Evolutionary conservation across 2,797 vertebrate genomes (phyloP).

Genomic region (Intellagama lesueurii): DNA sequence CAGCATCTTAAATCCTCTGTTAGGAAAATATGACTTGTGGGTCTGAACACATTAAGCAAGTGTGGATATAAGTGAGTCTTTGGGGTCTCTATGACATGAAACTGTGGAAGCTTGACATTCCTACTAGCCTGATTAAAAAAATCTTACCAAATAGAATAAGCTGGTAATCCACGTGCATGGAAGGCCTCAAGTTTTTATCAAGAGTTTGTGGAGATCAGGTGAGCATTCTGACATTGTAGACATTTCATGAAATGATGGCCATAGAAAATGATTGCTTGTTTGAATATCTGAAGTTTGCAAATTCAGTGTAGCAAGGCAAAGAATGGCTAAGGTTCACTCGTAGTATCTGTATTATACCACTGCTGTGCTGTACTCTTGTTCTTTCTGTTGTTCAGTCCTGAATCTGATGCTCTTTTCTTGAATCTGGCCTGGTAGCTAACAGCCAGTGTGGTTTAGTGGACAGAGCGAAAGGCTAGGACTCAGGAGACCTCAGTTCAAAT

Average conservation of each 20-base stretch:
- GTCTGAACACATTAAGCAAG: not conserved
- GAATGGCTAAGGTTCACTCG: not conserved
- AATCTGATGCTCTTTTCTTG: not conserved
- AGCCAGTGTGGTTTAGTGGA: no score
- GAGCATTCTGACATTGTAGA: not conserved
- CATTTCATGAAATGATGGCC: not conserved
- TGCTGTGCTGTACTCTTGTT: not conserved
- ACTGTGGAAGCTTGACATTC: not conserved
- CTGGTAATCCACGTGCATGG: not conserved
- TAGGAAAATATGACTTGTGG: not conserved
- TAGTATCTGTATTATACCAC: not conserved
- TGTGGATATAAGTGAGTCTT: not conserved
- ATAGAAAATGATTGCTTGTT: not conserved
- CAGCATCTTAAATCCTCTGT: not conserved
- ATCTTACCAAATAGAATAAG: not conserved
- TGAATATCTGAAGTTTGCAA: slow-evolving; percentile 2
- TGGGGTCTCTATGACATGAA: not conserved
- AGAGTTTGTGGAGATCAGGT: not conserved
- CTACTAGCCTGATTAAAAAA: not conserved
- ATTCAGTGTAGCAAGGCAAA: not conserved
- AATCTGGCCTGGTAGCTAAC: no score
- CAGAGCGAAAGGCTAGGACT: no score
- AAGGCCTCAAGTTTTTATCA: not conserved
- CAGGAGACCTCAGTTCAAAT: no score
- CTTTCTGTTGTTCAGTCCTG: not conserved